Conservation (phyloP, 1,140 invertebrate genomes). For the Drosophila sturtevanti region DNA sequence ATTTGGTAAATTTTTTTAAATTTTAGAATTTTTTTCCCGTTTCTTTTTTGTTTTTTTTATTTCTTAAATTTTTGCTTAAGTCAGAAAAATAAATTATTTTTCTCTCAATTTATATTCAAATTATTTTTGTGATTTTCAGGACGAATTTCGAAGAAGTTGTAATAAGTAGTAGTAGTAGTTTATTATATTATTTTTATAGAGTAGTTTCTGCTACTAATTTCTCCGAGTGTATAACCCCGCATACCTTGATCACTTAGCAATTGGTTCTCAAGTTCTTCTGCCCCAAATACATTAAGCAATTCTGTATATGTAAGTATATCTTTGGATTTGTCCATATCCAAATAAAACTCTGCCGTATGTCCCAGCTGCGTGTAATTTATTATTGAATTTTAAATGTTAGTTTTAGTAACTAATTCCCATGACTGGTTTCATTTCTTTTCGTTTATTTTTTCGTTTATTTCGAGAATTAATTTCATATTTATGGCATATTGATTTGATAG, state of each 20-base stretch:
- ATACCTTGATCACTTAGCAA: constrained; percentile 91
- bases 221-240: constrained; percentile 5
- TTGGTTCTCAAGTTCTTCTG: constrained; percentile 86
- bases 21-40: too few relatives aligned
- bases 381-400: constrained; percentile 56
- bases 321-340: constrained; percentile 86
- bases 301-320: constrained; percentile 86
- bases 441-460: constrained; percentile 12
- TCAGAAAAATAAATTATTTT: too few relatives aligned
- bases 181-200: not conserved
- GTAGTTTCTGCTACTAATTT: not conserved
- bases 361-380: constrained; percentile 85
- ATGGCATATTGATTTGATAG: constrained; percentile 58
- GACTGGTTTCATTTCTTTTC: not conserved
- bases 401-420: constrained; percentile 13
- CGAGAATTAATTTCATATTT: constrained; percentile 52
- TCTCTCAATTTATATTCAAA: too few relatives aligned
- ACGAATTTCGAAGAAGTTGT: not conserved
- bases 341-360: constrained; percentile 89
- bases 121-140: not conserved
- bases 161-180: not conserved
- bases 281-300: constrained; percentile 88
- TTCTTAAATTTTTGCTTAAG: too few relatives aligned
- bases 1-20: too few relatives aligned
- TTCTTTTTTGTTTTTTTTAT: too few relatives aligned